These are phyloP conservation scores for Phenganax marumi DNA, from an alignment of 92 coral and sea anemone species.

Conservation along the genomic window DNA sequence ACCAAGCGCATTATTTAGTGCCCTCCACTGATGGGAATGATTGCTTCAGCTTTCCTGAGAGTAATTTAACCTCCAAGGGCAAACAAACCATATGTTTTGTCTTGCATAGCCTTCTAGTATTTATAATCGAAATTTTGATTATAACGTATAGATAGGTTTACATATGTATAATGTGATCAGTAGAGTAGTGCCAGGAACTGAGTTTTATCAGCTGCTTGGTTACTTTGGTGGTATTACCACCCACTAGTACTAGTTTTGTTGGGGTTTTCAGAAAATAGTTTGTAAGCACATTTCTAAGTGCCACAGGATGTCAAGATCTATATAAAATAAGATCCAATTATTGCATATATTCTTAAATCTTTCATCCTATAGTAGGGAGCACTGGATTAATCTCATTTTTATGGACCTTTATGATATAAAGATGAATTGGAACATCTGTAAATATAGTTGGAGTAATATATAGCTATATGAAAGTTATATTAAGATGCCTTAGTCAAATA, in stretches of 20 bases:
- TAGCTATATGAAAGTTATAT: conserved; percentile 6
- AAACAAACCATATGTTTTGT: conserved; percentile 12
- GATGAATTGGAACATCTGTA: conserved; percentile 25
- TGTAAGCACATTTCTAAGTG: conserved; percentile 19
- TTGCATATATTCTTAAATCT: conserved; percentile 11
- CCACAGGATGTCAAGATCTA: background rate
- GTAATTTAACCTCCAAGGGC: background rate
- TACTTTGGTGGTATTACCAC: background rate
- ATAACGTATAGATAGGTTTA: background rate
- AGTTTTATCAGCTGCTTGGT: conserved; percentile 2
- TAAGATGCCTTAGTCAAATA: conserved; percentile 1
- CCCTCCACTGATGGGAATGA: background rate
- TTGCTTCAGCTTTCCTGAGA: background rate
- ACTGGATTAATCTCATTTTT: conserved; percentile 32
- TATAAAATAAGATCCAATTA: background rate
- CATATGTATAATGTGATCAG: too few species aligned
- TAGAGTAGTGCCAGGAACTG: background rate
- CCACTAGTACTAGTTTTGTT: background rate
- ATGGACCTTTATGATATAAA: conserved; percentile 19
- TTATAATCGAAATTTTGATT: background rate
- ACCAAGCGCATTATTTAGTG: background rate
- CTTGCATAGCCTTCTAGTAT: background rate
- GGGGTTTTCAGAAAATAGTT: background rate
- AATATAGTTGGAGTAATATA: conserved; percentile 42
- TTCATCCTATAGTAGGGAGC: conserved; percentile 15